Evolutionary conservation across 1,140 invertebrate species (phyloP).

Genomic region (Polyergus mexicanus): DNA sequence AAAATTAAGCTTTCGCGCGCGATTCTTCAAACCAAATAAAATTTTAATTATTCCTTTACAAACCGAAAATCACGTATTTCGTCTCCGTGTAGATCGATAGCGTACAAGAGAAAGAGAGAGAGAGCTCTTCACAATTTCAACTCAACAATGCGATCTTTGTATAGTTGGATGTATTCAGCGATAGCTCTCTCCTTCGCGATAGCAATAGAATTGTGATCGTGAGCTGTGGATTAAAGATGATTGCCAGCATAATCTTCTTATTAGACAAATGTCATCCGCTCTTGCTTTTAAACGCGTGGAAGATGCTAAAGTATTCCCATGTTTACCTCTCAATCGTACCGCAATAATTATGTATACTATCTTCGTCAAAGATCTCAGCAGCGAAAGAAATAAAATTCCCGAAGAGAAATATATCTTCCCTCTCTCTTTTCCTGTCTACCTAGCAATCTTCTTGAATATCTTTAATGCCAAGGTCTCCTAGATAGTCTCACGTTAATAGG

Average conservation of each 20-base stretch:
- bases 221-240: neutral
- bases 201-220: conserved; percentile 17
- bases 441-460: neutral
- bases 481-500: neutral
- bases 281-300: neutral
- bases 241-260: neutral
- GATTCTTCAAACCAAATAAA: neutral
- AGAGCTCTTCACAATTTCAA: conserved; percentile 9
- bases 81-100: neutral
- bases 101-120: neutral
- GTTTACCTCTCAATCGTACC: neutral
- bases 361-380: neutral
- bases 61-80: neutral
- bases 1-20: too few relatives aligned
- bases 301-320: neutral
- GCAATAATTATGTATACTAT: neutral
- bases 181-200: conserved; percentile 40
- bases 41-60: neutral
- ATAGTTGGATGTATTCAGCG: neutral
- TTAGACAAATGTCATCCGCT: neutral
- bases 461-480: neutral
- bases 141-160: neutral
- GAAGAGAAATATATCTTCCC: neutral
- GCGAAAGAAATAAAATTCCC: neutral
- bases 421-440: neutral